Base-by-base conservation (phyloP, 2,888 invertebrate genomes). In the Sycophila texana region DNA sequence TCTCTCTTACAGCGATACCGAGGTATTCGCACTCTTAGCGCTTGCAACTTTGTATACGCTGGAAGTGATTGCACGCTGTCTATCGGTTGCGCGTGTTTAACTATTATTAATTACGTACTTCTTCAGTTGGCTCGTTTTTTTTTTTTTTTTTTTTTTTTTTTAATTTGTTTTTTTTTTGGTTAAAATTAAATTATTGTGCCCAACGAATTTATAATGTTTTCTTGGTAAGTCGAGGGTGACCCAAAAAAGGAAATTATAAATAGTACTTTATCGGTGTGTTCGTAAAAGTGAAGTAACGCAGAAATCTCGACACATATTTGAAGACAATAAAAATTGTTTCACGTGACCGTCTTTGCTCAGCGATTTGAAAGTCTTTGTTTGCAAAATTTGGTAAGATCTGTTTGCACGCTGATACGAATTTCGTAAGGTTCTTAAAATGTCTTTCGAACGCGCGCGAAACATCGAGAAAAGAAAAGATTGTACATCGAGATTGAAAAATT, bases 301-400 rank as follows among this genome's bases (percentile, higher is more conserved):
- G 10, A 39, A 39, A 39, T 39, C 39, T 39, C 10, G 10, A 39
- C n/a, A 51, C 30, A 70, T 65, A 70, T 70, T 70, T 70, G 39
- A 22, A 63, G 60, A 78, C 53, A 61, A 39, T 63, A 63, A 79
- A 74, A 70, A 13, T 26, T 26, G 57, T 22, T 47, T 63, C 51
- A 47, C 49, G 39, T 18, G n/a, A 26, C 39, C 61, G 18, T 18
- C 53, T 39, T 60, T 53, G 53, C 66, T 30, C 18, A 58, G 26
- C 51, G 70, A 60, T 51, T 51, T 49, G 65, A 16, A 57, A 30
- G 16, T 47, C 7, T 30, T 18, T 68, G 65, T 65, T 80, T 70
- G 65, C 74, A 39, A 80, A 74, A 77, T 77, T 80, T 66, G 77
- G 80, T 77, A 80, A 80, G 76, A 68, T 74, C 58, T 80, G 74